phyloP scores from a whole-genome alignment of 2,113 vertebrate genomes.

The Psilopogon haemacephalus region DNA sequence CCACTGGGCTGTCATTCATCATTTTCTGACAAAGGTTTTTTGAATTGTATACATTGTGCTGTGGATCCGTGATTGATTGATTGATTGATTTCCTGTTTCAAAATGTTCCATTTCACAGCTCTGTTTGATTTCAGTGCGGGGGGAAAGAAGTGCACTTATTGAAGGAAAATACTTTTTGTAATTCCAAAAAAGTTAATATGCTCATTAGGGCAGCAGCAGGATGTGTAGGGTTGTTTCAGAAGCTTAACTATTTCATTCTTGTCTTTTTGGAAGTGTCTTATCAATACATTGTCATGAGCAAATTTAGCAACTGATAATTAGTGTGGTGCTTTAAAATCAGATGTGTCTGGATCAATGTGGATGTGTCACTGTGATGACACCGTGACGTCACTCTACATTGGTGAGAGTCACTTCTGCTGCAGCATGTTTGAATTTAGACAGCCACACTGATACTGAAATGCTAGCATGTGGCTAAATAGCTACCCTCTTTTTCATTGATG shows the following conservation, averaged over 20 bases:
- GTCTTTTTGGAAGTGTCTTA: neutral
- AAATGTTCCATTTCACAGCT: neutral
- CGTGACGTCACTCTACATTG: too few relatives aligned
- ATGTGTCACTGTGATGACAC: neutral
- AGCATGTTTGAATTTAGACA: neutral
- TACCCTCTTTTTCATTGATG: neutral
- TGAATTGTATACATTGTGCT: neutral
- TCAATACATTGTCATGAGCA: neutral
- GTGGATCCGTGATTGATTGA: neutral
- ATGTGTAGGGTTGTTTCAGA: neutral
- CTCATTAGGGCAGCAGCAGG: neutral
- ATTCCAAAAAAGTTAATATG: neutral
- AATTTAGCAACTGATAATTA: slow-evolving; percentile 18
- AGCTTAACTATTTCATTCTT: neutral
- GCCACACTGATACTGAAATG: neutral
- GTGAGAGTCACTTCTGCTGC: neutral
- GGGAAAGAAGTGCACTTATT: neutral
- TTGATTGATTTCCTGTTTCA: slow-evolving; percentile 6
- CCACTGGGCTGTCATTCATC: neutral
- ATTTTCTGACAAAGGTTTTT: slow-evolving; percentile 35
- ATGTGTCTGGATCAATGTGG: neutral
- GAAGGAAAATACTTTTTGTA: neutral
- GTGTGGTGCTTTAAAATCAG: neutral
- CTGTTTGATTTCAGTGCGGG: neutral
- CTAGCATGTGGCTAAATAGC: neutral